Base-by-base conservation (phyloP, 1,140 invertebrate species). In the Euglossa dilemma region DNA sequence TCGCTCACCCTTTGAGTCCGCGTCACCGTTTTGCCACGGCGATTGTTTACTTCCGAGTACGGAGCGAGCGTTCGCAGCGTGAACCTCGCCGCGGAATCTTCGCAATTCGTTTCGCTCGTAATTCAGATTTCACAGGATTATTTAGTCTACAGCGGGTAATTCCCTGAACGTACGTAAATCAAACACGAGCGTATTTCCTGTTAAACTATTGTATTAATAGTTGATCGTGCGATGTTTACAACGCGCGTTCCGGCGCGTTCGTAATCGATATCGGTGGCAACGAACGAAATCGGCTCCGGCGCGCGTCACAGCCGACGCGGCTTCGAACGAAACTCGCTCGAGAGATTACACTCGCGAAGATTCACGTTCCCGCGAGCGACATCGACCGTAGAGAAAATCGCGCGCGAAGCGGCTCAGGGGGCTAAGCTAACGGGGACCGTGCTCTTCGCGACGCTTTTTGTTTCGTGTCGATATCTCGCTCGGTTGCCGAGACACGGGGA, bases 341-440 rank as follows among this genome's bases (percentile, higher is more conserved):
- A 36, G 36, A 36, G n/a, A n/a, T n/a, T n/a, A n/a, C n/a, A n/a
- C n/a, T n/a, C 4, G 36, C 36, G 36, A 36, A 36, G 36, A 36
- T 2, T 36, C 36, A 2, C 36, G 36, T 36, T 36, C 4, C 4
- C 36, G 36, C 36, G 36, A 1, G 36, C 36, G 36, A 1, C 36
- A 36, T 36, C 4, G 36, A 4, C 36, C n/a, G n/a, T n/a, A n/a
- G 36, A 6, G 11, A 16, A 61, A 14, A 7, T 25, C 14, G 12
- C n/a, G 25, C 12, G 6, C 25, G 2, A n/a, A 25, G 25, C 5
- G 5, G 4, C 6, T 0, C 0, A 0, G 6, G 6, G 3, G 43
- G 11, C n/a, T n/a, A n/a, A n/a, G n/a, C n/a, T 5, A 70, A 64
- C 0, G 36, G 18, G 11, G 8, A 23, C 2, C 18, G 4, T 23